Conservation (phyloP, 1,140 invertebrate genomes). For the Nylanderia fulva region DNA sequence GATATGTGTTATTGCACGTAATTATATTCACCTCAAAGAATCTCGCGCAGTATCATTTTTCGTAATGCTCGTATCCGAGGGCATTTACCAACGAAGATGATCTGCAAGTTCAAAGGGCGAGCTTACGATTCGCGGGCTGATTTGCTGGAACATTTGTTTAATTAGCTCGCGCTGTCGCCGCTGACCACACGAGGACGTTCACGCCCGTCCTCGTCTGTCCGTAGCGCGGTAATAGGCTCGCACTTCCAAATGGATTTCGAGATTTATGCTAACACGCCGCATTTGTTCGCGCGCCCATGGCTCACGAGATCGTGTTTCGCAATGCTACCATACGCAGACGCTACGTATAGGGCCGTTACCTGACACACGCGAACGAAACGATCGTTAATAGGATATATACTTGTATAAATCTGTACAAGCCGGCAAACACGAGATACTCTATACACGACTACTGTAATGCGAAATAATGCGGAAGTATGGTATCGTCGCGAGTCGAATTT, state of each 20-base stretch:
- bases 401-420: background rate
- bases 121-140: conserved; percentile 72
- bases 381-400: conserved; percentile 39
- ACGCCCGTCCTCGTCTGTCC: conserved; percentile 69
- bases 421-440: background rate
- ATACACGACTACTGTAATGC: background rate
- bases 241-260: conserved; percentile 85
- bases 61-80: conserved; percentile 4
- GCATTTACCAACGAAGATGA: background rate
- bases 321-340: conserved; percentile 57
- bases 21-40: conserved; percentile 35
- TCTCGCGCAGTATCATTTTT: conserved; percentile 8
- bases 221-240: conserved; percentile 82
- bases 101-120: conserved; percentile 79
- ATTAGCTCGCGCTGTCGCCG: conserved; percentile 77
- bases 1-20: conserved; percentile 6
- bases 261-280: conserved; percentile 86
- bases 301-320: conserved; percentile 55
- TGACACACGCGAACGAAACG: conserved; percentile 45
- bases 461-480: background rate
- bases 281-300: conserved; percentile 78
- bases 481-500: conserved; percentile 11
- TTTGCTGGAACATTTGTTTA: conserved; percentile 82
- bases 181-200: conserved; percentile 67
- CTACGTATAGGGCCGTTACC: conserved; percentile 61